These are phyloP conservation scores for Chondrilla cf. caribensis DNA, from an alignment of 37 sponge, comb jelly and placozoan species.

Conservation along the genomic window DNA sequence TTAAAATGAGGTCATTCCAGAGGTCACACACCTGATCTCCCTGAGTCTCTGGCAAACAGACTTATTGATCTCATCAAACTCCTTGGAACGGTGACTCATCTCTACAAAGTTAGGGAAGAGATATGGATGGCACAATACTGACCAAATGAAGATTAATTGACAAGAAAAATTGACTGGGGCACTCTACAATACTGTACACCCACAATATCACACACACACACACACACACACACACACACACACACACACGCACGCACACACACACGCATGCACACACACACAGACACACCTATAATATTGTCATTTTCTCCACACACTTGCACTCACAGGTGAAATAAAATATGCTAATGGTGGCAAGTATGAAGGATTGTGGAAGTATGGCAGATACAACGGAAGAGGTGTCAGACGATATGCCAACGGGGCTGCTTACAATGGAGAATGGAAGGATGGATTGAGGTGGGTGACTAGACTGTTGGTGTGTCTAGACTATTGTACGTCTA, in stretches of 20 bases:
- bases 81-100: conserved; percentile 83
- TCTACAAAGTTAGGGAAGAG: conserved; percentile 39
- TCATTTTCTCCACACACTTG: no score
- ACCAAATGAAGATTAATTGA: no score
- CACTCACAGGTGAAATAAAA: conserved; percentile 72
- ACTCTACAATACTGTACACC: no score
- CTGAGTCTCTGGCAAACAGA: conserved; percentile 50
- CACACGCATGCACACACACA: neutral
- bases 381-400: conserved; percentile 68
- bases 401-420: conserved; percentile 66
- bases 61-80: conserved; percentile 67
- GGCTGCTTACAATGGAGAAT: conserved; percentile 75
- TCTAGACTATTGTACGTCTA: no score
- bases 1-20: no score
- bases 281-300: neutral
- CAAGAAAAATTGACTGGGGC: no score
- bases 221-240: neutral
- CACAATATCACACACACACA: no score
- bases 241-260: neutral
- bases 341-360: conserved; percentile 64
- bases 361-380: conserved; percentile 75
- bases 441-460: conserved; percentile 52
- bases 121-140: no score
- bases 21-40: conserved; percentile 62
- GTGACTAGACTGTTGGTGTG: no score